Percentiles rank a stretch among this genome's conserved stretches.
These are phyloP conservation scores for Momotus momota DNA, from an alignment of 2,797 vertebrate genomes.

Conservation along the genomic window DNA sequence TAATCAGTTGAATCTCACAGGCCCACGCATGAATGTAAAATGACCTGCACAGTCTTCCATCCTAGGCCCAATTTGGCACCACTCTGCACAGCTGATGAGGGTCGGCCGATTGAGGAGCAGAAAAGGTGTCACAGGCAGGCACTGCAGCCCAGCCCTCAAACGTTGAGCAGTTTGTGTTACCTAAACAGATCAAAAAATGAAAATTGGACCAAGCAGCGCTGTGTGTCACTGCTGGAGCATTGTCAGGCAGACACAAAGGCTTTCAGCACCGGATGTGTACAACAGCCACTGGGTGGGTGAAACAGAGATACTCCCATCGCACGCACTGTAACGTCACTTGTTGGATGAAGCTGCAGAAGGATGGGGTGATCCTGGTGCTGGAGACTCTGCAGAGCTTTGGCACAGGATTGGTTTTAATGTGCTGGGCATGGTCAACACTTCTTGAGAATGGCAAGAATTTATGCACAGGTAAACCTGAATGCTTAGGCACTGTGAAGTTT, in stretches of 20 bases:
- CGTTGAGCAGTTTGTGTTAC: neutral
- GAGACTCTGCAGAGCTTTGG: neutral
- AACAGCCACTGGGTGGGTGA: neutral
- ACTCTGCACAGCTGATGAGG: neutral
- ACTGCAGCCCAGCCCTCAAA: neutral
- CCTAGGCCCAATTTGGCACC: neutral
- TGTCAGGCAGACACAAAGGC: neutral
- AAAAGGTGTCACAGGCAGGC: neutral
- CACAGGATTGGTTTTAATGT: neutral
- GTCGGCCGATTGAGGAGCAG: neutral
- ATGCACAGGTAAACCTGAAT: neutral
- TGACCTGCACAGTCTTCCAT: neutral
- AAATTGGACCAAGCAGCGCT: neutral
- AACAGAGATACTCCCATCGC: neutral
- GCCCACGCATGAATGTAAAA: neutral
- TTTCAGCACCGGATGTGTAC: neutral
- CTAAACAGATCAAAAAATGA: neutral
- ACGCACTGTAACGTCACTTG: fast-evolving
- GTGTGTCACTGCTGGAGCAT: neutral
- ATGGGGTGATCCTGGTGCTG: neutral
- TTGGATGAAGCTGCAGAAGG: neutral
- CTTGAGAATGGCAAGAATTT: neutral
- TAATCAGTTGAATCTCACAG: neutral
- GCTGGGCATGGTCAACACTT: neutral
- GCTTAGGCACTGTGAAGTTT: neutral